Percentiles rank a stretch among this genome's conserved stretches.
Evolutionary conservation across 1,140 invertebrate genomes (phyloP).

Genomic region (Zaprionus davidi): DNA sequence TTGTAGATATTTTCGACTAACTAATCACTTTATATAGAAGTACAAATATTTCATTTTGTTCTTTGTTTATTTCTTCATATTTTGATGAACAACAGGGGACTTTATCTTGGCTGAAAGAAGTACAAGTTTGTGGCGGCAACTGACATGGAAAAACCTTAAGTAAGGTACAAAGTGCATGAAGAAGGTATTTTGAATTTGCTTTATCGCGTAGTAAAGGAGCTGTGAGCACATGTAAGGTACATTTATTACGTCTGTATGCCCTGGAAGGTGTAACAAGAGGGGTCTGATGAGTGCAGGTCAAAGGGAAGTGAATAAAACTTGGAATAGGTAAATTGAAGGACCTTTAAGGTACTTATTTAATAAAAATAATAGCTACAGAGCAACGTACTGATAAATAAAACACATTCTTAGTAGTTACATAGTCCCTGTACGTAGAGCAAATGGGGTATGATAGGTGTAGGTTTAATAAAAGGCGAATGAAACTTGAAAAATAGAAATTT

Average conservation of each 20-base stretch:
- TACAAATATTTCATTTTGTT: neutral
- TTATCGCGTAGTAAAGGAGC: conserved; percentile 3
- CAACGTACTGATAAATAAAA: neutral
- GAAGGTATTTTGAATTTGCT: neutral
- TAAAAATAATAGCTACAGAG: neutral
- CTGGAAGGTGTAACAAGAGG: neutral
- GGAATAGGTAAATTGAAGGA: neutral
- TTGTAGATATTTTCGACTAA: neutral
- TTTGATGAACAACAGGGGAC: conserved; percentile 20
- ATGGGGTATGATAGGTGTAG: too few relatives aligned
- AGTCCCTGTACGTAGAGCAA: neutral
- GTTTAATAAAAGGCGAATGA: too few relatives aligned
- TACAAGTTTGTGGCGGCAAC: neutral
- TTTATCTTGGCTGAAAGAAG: conserved; percentile 31
- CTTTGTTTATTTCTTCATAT: neutral
- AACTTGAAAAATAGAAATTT: neutral
- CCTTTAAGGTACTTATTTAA: neutral
- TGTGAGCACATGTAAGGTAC: neutral
- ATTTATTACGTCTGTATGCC: neutral
- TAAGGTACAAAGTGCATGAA: neutral
- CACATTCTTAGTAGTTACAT: neutral
- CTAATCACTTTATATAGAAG: conserved; percentile 19
- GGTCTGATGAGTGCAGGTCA: neutral
- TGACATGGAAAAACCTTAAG: neutral
- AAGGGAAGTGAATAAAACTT: neutral